Conservation (phyloP, 2,888 invertebrate species). For the Drosophila tanythrix region DNA sequence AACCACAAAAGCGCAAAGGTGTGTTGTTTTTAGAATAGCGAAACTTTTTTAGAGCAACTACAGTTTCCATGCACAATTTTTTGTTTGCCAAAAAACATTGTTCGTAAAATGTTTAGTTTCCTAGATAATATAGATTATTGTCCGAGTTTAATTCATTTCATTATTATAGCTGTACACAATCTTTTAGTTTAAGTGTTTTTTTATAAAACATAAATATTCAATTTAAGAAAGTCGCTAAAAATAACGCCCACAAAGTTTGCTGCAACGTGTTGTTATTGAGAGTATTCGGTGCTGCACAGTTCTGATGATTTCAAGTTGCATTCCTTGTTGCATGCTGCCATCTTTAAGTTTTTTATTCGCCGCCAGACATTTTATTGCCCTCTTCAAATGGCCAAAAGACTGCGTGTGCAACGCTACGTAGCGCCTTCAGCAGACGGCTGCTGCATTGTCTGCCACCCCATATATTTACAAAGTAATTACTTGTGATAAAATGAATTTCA, state of each 20-base stretch:
- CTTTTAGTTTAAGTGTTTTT: neutral
- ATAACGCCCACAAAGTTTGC: neutral
- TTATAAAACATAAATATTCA: neutral
- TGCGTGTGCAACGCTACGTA: conserved; percentile 57
- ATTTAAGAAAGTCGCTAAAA: neutral
- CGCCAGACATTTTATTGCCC: conserved; percentile 55
- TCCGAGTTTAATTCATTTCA: neutral
- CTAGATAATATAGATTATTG: neutral
- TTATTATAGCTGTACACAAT: neutral
- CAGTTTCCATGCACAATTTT: neutral
- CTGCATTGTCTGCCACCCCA: conserved; percentile 66
- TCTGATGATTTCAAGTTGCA: neutral
- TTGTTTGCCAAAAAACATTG: neutral
- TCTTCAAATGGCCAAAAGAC: conserved; percentile 62
- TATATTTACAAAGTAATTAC: conserved; percentile 83
- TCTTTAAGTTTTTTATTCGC: conserved; percentile 52
- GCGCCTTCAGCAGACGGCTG: conserved; percentile 46
- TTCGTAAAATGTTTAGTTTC: neutral
- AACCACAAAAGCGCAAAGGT: neutral
- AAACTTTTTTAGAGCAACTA: neutral
- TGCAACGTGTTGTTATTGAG: neutral
- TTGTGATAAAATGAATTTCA: conserved; percentile 82
- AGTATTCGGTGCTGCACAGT: neutral
- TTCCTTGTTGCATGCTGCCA: conserved; percentile 32
- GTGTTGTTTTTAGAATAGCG: neutral